A percentile compares a stretch with the other conserved stretches of the same genome.
phyloP scores from a whole-genome alignment of 2,113 vertebrate genomes.

The Morone chrysops region DNA sequence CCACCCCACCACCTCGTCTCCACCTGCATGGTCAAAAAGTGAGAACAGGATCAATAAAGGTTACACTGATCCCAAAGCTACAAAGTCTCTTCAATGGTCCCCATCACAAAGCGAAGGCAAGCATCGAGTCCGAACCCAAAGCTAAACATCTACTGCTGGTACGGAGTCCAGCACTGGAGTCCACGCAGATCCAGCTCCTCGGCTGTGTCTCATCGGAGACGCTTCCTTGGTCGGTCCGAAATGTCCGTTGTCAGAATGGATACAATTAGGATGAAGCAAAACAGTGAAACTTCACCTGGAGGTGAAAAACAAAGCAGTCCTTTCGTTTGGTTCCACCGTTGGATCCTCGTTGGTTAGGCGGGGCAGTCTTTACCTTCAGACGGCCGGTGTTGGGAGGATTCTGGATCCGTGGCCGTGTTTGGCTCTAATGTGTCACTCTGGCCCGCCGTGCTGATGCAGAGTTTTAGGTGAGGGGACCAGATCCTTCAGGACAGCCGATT shows the following conservation, averaged over 20 bases:
- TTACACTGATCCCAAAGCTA: conserved; percentile 40
- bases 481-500: conserved; percentile 32
- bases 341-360: not conserved
- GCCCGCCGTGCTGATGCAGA: not conserved
- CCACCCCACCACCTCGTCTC: not conserved
- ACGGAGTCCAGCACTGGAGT: conserved; percentile 1
- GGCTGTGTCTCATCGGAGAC: not conserved
- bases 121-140: not conserved
- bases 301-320: conserved; percentile 14
- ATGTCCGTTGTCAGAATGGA: not conserved
- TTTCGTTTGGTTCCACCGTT: not conserved
- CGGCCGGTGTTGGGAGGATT: not conserved
- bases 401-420: not conserved
- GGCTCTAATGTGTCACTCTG: not conserved
- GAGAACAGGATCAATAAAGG: conserved; percentile 10
- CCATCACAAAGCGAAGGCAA: conserved; percentile 18
- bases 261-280: conserved; percentile 12
- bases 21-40: conserved; percentile 11
- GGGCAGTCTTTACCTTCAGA: conserved; percentile 1
- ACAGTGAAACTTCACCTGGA: conserved; percentile 8
- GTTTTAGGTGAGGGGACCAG: conserved; percentile 13
- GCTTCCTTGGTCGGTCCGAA: not conserved
- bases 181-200: conserved; percentile 26
- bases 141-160: not conserved
- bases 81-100: conserved; percentile 57